Conservation (phyloP, 2,888 invertebrate genomes). For the Andrena marginata region DNA sequence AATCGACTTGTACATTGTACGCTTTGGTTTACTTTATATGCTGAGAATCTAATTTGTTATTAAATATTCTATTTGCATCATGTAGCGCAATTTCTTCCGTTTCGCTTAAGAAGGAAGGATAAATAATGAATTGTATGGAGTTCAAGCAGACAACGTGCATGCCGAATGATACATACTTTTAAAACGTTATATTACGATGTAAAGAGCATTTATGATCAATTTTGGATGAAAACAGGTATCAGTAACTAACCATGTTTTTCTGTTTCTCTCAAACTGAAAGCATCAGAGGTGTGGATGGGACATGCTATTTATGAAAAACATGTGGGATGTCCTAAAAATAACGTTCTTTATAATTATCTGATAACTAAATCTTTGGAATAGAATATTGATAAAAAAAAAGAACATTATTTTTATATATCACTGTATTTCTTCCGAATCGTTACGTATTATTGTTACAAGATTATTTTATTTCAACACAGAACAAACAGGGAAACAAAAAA, state of each 20-base stretch:
- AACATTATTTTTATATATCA: background rate
- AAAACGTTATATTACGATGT: constrained; percentile 9
- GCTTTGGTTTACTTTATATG: too few relatives aligned
- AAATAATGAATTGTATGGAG: background rate
- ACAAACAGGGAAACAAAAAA: background rate
- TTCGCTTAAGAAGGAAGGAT: background rate
- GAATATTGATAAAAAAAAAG: constrained; percentile 14
- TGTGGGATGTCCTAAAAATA: constrained; percentile 69
- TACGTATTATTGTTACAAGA: background rate
- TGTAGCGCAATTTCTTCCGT: background rate
- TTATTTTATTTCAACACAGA: background rate
- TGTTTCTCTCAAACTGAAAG: constrained; percentile 62
- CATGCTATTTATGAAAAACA: constrained; percentile 66
- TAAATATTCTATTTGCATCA: background rate
- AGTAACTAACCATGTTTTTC: constrained; percentile 72
- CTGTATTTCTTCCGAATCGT: background rate
- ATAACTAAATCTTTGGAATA: constrained; percentile 20
- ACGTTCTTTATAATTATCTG: constrained; percentile 50
- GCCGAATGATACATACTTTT: constrained; percentile 44
- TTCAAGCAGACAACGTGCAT: constrained; percentile 14
- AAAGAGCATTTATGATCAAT: constrained; percentile 19
- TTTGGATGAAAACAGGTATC: constrained; percentile 31
- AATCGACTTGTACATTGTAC: too few relatives aligned
- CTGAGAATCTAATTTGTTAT: too few relatives aligned
- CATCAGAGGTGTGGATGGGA: constrained; percentile 51